A percentile compares a stretch with the other conserved stretches of the same genome.
phyloP scores from a whole-genome alignment of 2,113 vertebrate genomes.

The Pagrus major region DNA sequence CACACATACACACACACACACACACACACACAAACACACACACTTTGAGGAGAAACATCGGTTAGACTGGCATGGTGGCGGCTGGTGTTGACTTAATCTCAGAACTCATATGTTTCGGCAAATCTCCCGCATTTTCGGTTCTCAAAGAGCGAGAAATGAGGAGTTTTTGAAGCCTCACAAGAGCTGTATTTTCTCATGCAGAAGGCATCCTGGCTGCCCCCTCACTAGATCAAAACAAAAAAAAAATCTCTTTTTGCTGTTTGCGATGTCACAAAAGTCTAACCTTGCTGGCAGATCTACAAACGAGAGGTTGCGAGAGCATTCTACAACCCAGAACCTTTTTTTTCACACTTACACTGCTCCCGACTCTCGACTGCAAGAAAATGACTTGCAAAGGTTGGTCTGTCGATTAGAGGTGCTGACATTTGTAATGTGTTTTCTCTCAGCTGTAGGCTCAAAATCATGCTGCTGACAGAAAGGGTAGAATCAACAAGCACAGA shows the following conservation, averaged over 20 bases:
- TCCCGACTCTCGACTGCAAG: background rate
- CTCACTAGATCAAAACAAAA: slow-evolving; percentile 23
- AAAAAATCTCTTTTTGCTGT: background rate
- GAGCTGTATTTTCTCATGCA: slow-evolving; percentile 33
- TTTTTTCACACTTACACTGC: too few species aligned
- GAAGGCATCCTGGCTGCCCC: slow-evolving; percentile 1
- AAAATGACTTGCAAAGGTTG: background rate
- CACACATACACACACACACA: slow-evolving; percentile 33
- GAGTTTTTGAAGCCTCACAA: slow-evolving; percentile 33
- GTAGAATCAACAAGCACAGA: background rate
- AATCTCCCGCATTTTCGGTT: slow-evolving; percentile 20
- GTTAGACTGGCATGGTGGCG: slow-evolving; percentile 23
- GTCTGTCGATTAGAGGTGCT: background rate
- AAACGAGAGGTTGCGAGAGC: background rate
- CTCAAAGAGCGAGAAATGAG: slow-evolving; percentile 16
- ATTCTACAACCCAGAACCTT: background rate
- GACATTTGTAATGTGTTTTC: slow-evolving; percentile 5
- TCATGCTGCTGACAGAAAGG: background rate
- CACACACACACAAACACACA: slow-evolving; percentile 12
- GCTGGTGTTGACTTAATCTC: slow-evolving; percentile 47
- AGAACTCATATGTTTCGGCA: slow-evolving; percentile 46
- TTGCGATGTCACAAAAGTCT: slow-evolving; percentile 42
- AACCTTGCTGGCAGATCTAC: background rate
- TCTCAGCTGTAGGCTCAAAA: background rate
- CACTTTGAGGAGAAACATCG: slow-evolving; percentile 36